Evolutionary conservation across 1,140 invertebrate genomes (phyloP), one percentile per base, ranked within the genome.

Genomic region (Olivierus martensii): DNA sequence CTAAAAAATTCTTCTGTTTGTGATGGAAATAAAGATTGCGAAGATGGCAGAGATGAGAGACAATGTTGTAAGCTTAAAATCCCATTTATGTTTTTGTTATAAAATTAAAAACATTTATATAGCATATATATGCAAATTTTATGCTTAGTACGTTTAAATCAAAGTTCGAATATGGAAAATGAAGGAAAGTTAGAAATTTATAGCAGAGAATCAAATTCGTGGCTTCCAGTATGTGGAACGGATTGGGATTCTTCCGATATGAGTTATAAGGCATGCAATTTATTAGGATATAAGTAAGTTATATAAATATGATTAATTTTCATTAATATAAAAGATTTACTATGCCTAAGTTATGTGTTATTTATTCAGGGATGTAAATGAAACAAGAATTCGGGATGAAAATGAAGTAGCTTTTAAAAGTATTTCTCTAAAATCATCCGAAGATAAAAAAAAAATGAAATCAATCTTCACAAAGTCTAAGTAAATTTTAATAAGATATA

Each of bases 31-130:
- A 51, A 54, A 15, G 58, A 93, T 65, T 93, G 89, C 66, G 69
- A 74, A 3, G 90, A 92, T 66, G 81, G 80, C 12, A 84, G 83
- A 0, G 87, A 90, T 65, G 87, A 91, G 28, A 59, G 60, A 15
- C 63, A 65, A 10, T 76, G 75, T 59, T 69, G 73, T 67, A 55
- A 59, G 57, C n/a, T n/a, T n/a, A n/a, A n/a, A n/a, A n/a, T n/a
- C n/a, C n/a, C n/a, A n/a, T n/a, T n/a, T n/a, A n/a, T n/a, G n/a
- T n/a, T n/a, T n/a, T n/a, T n/a, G n/a, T n/a, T 57, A 43, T 9
- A 43, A 43, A 28, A 4, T 28, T 4, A 28, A 28, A 28, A 28
- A 28, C 9, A 28, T 28, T 9, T 28, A 28, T 9, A 28, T 28
- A 28, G 28, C 28, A 28, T 6, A 4, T 28, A 6, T 28, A 28